A percentile compares a stretch with the other conserved stretches of the same genome.
Conservation (phyloP, 2,113 vertebrate genomes). For the Propithecus coquereli region DNA sequence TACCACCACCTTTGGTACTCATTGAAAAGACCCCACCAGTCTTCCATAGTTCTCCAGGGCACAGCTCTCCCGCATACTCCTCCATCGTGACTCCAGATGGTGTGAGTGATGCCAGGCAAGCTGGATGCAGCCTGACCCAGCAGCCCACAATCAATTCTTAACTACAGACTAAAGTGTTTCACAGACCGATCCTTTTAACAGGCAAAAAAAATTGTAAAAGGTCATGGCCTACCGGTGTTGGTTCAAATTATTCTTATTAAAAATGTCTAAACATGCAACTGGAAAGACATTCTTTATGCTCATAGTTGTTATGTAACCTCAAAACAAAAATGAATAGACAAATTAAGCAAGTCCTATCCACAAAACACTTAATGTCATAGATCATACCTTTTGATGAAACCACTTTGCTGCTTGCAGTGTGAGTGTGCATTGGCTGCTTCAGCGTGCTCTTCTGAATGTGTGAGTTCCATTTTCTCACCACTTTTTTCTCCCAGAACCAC, state of each 20-base stretch:
- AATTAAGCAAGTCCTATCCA: neutral
- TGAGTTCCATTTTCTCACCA: neutral
- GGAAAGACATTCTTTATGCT: neutral
- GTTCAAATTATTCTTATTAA: conserved; percentile 16
- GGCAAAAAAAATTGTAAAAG: neutral
- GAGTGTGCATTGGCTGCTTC: neutral
- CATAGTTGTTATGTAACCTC: neutral
- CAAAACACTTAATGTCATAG: neutral
- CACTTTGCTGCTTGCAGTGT: neutral
- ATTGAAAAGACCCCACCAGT: conserved; percentile 92
- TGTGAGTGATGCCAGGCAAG: neutral
- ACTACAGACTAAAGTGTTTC: neutral
- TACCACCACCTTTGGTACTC: conserved; percentile 90
- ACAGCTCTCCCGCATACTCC: conserved; percentile 77
- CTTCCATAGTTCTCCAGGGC: conserved; percentile 92
- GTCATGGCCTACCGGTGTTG: neutral
- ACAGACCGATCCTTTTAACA: neutral
- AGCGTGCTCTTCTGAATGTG: neutral
- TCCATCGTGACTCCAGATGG: conserved; percentile 84
- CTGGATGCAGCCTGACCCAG: neutral
- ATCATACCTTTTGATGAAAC: neutral
- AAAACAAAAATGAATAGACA: neutral
- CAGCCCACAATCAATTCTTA: neutral
- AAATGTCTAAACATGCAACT: neutral
- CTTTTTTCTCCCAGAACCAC: neutral